Conservation (phyloP, 2,888 invertebrate species). For the Eulithis testata region DNA sequence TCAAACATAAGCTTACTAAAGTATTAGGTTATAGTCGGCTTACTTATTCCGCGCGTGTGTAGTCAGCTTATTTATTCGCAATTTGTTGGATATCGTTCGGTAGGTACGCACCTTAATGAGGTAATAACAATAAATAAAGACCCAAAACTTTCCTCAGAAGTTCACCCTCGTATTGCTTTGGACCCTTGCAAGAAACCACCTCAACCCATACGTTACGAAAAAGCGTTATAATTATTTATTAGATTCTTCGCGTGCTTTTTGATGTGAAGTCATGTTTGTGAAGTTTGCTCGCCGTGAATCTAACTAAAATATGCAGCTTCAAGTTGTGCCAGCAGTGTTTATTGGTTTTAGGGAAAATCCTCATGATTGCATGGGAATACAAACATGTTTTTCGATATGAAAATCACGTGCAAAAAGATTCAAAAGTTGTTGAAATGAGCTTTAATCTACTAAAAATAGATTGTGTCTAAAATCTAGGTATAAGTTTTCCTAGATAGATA, state of each 20-base stretch:
- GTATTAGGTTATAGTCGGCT: constrained; percentile 58
- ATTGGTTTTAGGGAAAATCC: constrained; percentile 3
- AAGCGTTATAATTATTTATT: constrained; percentile 68
- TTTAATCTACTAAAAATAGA: no score
- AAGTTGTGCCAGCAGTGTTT: constrained; percentile 8
- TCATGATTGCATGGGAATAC: neutral
- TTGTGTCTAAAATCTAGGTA: no score
- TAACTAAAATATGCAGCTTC: constrained; percentile 7
- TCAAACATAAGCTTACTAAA: constrained; percentile 35
- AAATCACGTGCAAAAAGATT: no score
- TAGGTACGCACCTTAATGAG: constrained; percentile 83
- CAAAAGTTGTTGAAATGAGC: no score
- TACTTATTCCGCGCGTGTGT: constrained; percentile 70
- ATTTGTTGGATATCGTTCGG: constrained; percentile 82
- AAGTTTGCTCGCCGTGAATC: constrained; percentile 16
- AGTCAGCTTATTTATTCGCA: constrained; percentile 80
- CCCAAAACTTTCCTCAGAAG: constrained; percentile 82
- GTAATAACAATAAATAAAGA: constrained; percentile 85
- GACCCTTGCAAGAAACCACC: constrained; percentile 77
- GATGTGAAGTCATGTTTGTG: constrained; percentile 31
- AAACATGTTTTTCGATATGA: neutral
- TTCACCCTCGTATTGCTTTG: constrained; percentile 65
- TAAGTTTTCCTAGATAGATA: no score
- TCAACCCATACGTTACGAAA: constrained; percentile 71
- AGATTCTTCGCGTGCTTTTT: constrained; percentile 46